Conservation (phyloP, 2,113 vertebrate genomes). For the Pithys albifrons region DNA sequence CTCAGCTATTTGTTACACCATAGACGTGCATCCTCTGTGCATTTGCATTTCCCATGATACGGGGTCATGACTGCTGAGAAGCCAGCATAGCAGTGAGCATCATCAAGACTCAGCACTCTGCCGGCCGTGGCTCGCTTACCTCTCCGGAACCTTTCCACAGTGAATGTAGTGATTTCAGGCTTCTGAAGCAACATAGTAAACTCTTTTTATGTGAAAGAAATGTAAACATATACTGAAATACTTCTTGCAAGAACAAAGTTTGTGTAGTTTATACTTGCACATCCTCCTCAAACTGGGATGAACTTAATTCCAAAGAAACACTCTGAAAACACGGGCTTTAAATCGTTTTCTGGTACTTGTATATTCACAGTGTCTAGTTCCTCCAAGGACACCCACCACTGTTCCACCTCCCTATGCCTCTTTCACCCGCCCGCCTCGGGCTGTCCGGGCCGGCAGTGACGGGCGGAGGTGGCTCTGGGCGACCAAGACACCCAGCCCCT, state of each 20-base stretch:
- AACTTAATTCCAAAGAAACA: neutral
- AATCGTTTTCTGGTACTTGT: neutral
- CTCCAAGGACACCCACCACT: fast-evolving
- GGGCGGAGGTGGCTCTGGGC: neutral
- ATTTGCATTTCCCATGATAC: neutral
- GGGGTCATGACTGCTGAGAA: neutral
- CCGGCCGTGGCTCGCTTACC: fast-evolving
- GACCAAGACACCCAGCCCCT: neutral
- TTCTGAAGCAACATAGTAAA: neutral
- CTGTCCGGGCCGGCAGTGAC: fast-evolving
- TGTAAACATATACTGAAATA: neutral
- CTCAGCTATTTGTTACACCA: neutral
- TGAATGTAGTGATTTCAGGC: neutral
- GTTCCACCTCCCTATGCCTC: fast-evolving
- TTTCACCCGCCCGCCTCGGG: neutral
- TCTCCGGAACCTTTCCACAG: neutral
- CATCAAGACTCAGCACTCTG: fast-evolving
- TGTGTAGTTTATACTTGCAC: fast-evolving
- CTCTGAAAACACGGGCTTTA: neutral
- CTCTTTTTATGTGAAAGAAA: neutral
- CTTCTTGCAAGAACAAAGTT: neutral
- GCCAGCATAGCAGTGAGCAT: neutral
- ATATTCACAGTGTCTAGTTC: neutral
- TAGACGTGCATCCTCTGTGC: neutral
- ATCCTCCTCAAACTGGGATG: neutral